A percentile compares a stretch with the other conserved stretches of the same genome.
Evolutionary conservation across 2,888 invertebrate genomes (phyloP).

Genomic region (Bugulina stolonifera): DNA sequence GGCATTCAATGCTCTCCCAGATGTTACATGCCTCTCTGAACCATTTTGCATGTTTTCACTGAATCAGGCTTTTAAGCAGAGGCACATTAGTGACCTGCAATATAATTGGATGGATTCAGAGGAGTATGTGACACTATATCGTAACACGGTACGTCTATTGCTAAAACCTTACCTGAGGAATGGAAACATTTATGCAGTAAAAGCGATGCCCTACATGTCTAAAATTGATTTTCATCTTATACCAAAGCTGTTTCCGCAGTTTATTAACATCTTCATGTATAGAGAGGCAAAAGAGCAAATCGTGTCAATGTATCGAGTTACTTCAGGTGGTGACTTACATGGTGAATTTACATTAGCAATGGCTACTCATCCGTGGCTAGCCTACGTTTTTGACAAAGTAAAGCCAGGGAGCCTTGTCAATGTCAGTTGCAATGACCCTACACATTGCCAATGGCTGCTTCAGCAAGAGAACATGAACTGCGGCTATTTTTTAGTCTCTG

Average conservation of each 20-base stretch:
- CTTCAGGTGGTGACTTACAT: background rate
- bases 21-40: background rate
- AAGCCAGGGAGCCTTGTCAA: background rate
- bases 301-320: background rate
- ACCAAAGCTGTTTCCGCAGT: background rate
- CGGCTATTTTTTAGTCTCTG: background rate
- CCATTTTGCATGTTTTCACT: background rate
- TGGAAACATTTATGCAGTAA: background rate
- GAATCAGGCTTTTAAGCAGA: background rate
- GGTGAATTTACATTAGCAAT: background rate
- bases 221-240: background rate
- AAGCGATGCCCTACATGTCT: no score
- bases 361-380: background rate
- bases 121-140: background rate
- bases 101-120: background rate
- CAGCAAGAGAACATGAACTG: background rate
- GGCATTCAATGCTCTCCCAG: constrained; percentile 15
- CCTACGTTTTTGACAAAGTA: background rate
- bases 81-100: background rate
- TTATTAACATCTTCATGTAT: background rate
- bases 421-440: background rate
- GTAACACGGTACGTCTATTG: background rate
- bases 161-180: background rate
- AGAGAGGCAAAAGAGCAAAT: background rate
- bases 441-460: background rate